Percentiles rank a stretch among this genome's conserved stretches.
phyloP scores from a whole-genome alignment of 2,888 invertebrate species.

The Dryobota labecula region DNA sequence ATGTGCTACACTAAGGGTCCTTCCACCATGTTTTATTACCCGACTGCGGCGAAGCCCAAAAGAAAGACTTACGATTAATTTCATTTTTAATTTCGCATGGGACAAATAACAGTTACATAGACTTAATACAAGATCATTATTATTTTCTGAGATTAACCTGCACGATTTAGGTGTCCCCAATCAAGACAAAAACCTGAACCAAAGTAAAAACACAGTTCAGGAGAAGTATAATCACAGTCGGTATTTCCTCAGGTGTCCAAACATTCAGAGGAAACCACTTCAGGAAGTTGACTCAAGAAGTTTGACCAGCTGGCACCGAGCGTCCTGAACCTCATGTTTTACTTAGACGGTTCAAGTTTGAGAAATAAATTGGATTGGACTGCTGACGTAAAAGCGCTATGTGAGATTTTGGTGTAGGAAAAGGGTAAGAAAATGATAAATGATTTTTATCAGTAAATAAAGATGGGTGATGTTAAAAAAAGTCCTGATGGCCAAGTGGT shows the following conservation, averaged over 20 bases:
- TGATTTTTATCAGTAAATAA: not conserved
- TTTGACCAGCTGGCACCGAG: slow-evolving; percentile 46
- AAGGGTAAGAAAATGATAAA: not conserved
- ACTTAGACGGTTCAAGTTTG: slow-evolving; percentile 37
- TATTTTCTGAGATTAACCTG: no score
- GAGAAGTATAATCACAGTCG: slow-evolving; percentile 20
- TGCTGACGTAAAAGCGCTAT: slow-evolving; percentile 13
- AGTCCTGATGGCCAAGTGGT: no score
- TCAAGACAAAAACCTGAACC: slow-evolving; percentile 2
- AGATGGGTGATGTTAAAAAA: no score
- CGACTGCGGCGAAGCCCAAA: no score
- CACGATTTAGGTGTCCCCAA: not conserved
- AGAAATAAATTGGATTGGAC: slow-evolving; percentile 49
- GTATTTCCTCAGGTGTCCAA: slow-evolving; percentile 44
- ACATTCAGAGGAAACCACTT: slow-evolving; percentile 27
- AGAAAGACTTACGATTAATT: not conserved
- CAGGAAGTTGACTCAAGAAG: slow-evolving; percentile 34
- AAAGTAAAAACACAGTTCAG: slow-evolving; percentile 24
- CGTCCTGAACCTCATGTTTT: slow-evolving; percentile 30
- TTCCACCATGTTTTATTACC: no score
- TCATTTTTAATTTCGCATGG: no score
- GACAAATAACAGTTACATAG: no score
- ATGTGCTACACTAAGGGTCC: not conserved
- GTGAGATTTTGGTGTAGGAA: not conserved
- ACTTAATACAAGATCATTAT: no score